A percentile compares a stretch with the other conserved stretches of the same genome.
Conservation (phyloP, 2,113 vertebrate species). For the Osmerus mordax region DNA sequence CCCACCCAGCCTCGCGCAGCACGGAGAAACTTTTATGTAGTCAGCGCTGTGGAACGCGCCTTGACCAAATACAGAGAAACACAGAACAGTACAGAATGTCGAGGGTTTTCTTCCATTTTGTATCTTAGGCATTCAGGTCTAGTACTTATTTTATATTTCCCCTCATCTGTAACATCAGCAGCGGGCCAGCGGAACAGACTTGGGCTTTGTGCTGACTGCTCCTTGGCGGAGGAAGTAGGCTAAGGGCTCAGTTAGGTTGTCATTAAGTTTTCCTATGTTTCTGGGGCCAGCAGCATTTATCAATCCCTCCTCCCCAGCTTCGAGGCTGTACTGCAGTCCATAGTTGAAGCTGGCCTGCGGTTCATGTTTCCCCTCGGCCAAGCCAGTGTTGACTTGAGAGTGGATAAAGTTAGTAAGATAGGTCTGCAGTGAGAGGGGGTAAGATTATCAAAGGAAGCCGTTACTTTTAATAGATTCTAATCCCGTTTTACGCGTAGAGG, state of each 20-base stretch:
- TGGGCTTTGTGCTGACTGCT: not conserved
- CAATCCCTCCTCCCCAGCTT: no score
- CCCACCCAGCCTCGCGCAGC: not conserved
- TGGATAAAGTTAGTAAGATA: no score
- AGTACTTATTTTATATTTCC: not conserved
- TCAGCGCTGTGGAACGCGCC: conserved; percentile 17
- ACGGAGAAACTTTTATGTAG: conserved; percentile 28
- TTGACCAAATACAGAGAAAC: conserved; percentile 9
- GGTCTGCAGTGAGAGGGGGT: conserved; percentile 3
- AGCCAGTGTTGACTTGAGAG: no score
- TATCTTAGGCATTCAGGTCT: not conserved
- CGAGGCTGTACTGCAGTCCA: no score
- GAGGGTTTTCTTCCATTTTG: conserved; percentile 4
- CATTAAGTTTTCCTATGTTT: not conserved
- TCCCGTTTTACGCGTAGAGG: conserved; percentile 6
- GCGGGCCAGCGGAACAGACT: not conserved
- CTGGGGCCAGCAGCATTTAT: not conserved
- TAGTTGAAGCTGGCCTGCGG: no score
- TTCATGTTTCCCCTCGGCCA: no score
- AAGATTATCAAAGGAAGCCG: conserved; percentile 45
- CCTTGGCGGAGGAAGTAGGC: conserved; percentile 5
- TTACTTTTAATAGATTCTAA: conserved; percentile 38
- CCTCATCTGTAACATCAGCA: not conserved
- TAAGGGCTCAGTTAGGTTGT: not conserved
- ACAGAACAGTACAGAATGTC: not conserved